A percentile compares a stretch with the other conserved stretches of the same genome.
phyloP scores from a whole-genome alignment of 2,797 vertebrate genomes.

The Amblyraja radiata region DNA sequence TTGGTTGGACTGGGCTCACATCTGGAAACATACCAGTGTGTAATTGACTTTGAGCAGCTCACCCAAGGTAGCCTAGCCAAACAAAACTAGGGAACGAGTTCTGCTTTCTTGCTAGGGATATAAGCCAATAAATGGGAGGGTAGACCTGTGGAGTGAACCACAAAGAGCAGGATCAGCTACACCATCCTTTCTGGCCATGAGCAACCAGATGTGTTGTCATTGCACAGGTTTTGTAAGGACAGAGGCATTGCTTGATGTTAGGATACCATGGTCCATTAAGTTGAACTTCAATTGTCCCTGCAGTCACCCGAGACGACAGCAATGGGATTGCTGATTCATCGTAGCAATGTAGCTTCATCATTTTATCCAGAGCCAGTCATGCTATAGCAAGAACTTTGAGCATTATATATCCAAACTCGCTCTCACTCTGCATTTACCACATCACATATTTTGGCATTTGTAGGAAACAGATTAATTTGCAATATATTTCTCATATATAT shows the following conservation, averaged over 20 bases:
- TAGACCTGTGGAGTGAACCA: background rate
- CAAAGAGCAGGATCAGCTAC: background rate
- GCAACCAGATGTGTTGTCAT: background rate
- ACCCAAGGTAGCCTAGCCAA: background rate
- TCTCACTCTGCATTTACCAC: background rate
- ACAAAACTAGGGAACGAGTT: background rate
- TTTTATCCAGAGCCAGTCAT: background rate
- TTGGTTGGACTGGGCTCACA: background rate
- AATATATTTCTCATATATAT: background rate
- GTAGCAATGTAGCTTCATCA: background rate
- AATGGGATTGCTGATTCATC: background rate
- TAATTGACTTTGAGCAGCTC: background rate
- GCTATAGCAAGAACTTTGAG: background rate
- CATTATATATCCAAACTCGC: background rate
- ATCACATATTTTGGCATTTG: background rate
- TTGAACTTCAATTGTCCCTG: background rate
- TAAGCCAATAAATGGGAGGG: background rate
- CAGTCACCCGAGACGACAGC: background rate
- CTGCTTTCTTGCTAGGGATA: background rate
- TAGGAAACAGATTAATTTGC: background rate
- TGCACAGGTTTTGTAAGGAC: background rate
- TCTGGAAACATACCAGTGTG: background rate
- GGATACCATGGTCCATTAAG: background rate
- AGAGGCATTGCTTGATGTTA: background rate
- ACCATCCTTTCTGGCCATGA: background rate